Base-by-base conservation (phyloP, 2,113 vertebrate species). In the Nothoprocta perdicaria region DNA sequence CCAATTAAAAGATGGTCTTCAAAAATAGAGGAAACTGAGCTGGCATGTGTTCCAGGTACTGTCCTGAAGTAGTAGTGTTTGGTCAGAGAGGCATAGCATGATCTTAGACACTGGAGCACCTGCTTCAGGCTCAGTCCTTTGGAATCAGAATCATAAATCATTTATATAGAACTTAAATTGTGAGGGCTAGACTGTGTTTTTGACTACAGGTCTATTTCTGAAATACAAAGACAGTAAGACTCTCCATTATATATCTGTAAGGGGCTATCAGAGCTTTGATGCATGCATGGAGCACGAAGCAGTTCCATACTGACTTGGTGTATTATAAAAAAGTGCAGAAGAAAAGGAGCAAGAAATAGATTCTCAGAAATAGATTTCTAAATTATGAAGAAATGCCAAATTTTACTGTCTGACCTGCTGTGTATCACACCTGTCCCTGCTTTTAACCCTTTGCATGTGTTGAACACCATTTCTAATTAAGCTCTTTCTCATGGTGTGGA, bases 401-500 rank as follows among this genome's bases (percentile, higher is more conserved):
- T 31, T 6, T 57, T 31, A 58, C 15, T 58, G 4, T 76, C 8
- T 55, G 67, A 7, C 16, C 1, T 24, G 17, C 17, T 58, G 21
- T 2, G 24, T 29, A 52, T 35, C 7, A 60, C 0, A 73, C 7
- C 1, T 46, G 2, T 0, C 1, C 3, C 2, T 5, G 1, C 0
- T 76, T 86, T 79, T 35, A 40, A 55, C 7, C 0, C 5, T 48
- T n/a, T 52, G 1, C 7, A 1, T 31, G 7, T 8, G 1, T 35
- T 82, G 68, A 75, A 1, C 4, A 24, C 24, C 3, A 53, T 58
- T 73, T 21, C 10, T 5, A 41, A 57, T 9, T 14, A 82, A 27
- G 1, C 17, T 33, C 84, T 1, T 1, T 3, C 4, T 77, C 6
- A 1, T 31, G 6, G 24, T 66, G 2, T 11, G 6, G 14, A 76